Evolutionary conservation across 1,140 invertebrate species (phyloP).

Genomic region (Drusus annulatus): DNA sequence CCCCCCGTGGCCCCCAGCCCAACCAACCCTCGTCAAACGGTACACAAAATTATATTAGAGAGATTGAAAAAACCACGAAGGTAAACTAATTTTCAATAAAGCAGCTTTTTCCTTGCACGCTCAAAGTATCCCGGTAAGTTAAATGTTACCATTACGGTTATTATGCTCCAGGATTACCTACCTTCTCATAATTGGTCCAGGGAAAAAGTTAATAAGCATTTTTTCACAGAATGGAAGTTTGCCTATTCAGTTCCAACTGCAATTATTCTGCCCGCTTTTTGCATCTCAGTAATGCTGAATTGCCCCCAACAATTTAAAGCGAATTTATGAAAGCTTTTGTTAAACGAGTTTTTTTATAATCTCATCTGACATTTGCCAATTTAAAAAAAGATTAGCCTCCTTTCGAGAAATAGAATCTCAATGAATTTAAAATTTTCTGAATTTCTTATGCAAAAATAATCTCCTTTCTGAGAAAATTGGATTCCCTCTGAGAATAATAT

Average conservation of each 20-base stretch:
- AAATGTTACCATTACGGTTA: conserved; percentile 54
- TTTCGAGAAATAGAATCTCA: too few species aligned
- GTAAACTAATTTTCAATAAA: conserved; percentile 59
- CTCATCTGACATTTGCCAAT: conserved; percentile 4
- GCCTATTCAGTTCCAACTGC: conserved; percentile 13
- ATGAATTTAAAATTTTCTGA: too few species aligned
- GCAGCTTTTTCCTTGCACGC: background rate
- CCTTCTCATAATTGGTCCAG: conserved; percentile 45
- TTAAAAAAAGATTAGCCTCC: background rate
- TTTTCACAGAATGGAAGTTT: background rate
- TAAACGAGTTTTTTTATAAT: too few species aligned
- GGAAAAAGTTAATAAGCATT: conserved; percentile 50
- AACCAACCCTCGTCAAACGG: too few species aligned
- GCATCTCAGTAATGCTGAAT: background rate
- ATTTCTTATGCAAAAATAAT: too few species aligned
- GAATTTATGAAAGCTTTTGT: background rate
- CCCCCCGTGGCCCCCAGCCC: conserved; percentile 1
- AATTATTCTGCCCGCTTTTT: conserved; percentile 20
- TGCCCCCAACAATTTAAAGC: conserved; percentile 12
- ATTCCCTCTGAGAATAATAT: too few species aligned
- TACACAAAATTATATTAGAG: conserved; percentile 40
- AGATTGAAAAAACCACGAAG: conserved; percentile 44
- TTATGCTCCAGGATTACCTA: conserved; percentile 48
- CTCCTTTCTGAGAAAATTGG: too few species aligned
- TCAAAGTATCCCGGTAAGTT: conserved; percentile 38